Evolutionary conservation across 92 coral and sea anemone genomes (phyloP).

Genomic region (Hydrozoanthus gracilis): DNA sequence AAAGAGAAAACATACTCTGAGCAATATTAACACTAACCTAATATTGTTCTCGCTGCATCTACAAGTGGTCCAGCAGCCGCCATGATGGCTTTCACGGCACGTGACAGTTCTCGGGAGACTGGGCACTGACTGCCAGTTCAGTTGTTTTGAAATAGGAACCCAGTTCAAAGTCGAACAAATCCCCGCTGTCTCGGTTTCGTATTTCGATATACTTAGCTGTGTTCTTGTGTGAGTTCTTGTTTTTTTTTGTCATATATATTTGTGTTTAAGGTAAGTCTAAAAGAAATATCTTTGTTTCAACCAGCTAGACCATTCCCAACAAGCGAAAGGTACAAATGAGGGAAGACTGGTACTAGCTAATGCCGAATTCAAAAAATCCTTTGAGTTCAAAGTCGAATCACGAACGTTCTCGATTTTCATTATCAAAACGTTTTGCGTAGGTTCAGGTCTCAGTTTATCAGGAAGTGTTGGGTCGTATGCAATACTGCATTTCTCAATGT

Average conservation of each 20-base stretch:
- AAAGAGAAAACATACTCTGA: not conserved
- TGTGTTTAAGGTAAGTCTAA: too few species aligned
- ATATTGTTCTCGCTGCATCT: constrained; percentile 39
- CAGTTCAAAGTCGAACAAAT: constrained; percentile 13
- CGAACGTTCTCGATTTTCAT: constrained; percentile 36
- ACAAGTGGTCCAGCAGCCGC: constrained; percentile 38
- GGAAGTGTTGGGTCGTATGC: not conserved
- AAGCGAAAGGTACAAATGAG: not conserved
- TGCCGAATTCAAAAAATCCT: constrained; percentile 5
- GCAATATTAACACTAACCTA: constrained; percentile 18
- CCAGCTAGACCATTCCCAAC: not conserved
- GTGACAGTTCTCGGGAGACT: constrained; percentile 19
- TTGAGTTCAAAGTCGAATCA: constrained; percentile 38
- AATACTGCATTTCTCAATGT: constrained; percentile 10
- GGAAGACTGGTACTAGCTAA: constrained; percentile 18
- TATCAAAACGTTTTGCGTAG: not conserved
- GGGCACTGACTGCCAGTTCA: not conserved
- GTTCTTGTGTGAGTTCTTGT: too few species aligned
- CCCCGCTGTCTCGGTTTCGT: not conserved
- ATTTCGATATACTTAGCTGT: not conserved
- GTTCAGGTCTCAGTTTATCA: not conserved
- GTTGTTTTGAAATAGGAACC: constrained; percentile 15
- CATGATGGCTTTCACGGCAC: constrained; percentile 22
- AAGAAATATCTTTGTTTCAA: too few species aligned
- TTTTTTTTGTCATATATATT: too few species aligned